Percentiles rank a stretch among this genome's conserved stretches.
Conservation (phyloP, 1,140 invertebrate species). For the Eumeta japonica region DNA sequence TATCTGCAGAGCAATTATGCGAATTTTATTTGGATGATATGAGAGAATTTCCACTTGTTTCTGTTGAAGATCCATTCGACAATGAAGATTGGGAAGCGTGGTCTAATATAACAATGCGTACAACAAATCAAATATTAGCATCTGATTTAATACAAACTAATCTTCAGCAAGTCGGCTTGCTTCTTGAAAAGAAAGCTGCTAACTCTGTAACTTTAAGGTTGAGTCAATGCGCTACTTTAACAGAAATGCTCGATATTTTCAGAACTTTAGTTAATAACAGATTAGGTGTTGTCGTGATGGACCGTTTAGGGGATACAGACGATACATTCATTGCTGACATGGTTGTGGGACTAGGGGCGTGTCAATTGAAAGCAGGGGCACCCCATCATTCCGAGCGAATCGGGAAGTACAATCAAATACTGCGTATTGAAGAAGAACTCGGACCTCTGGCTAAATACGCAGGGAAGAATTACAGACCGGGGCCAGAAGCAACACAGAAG, state of each 20-base stretch:
- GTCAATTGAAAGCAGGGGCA: slow-evolving; percentile 97
- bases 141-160: slow-evolving; percentile 91
- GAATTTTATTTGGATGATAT: slow-evolving; percentile 88
- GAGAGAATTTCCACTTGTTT: slow-evolving; percentile 89
- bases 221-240: slow-evolving; percentile 95
- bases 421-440: slow-evolving; percentile 96
- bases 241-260: slow-evolving; percentile 92
- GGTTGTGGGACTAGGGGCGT: slow-evolving; percentile 94
- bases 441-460: slow-evolving; percentile 87
- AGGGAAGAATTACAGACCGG: slow-evolving; percentile 91
- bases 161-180: slow-evolving; percentile 85
- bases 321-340: slow-evolving; percentile 97
- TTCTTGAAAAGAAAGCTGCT: slow-evolving; percentile 92
- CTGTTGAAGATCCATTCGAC: slow-evolving; percentile 96
- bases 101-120: slow-evolving; percentile 73
- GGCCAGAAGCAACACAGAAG: too few relatives aligned
- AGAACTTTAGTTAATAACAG: slow-evolving; percentile 84
- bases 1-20: slow-evolving; percentile 76
- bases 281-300: slow-evolving; percentile 95
- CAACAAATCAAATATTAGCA: slow-evolving; percentile 82
- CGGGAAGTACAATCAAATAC: slow-evolving; percentile 97
- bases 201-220: slow-evolving; percentile 94
- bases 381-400: slow-evolving; percentile 95
- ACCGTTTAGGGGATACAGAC: slow-evolving; percentile 90
- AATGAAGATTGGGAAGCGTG: slow-evolving; percentile 95